A percentile compares a stretch with the other conserved stretches of the same genome.
Conservation (phyloP, 2,113 vertebrate species). For the Pavo muticus region DNA sequence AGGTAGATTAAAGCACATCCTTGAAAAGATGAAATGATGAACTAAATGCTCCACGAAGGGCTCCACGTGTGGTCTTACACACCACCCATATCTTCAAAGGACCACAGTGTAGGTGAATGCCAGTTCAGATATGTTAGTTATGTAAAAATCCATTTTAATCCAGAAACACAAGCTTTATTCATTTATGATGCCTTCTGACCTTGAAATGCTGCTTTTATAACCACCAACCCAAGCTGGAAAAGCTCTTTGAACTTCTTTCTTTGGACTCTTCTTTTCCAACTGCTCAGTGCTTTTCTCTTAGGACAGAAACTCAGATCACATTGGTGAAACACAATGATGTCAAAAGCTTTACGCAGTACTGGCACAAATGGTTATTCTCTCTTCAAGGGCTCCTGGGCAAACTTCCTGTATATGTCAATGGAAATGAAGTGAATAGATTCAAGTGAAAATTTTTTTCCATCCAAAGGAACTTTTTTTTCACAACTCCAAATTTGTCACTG, state of each 20-base stretch:
- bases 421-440: slow-evolving; percentile 31
- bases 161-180: background rate
- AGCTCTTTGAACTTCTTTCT: background rate
- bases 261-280: background rate
- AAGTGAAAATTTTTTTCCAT: background rate
- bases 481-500: slow-evolving; percentile 13
- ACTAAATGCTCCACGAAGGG: background rate
- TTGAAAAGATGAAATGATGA: slow-evolving; percentile 33
- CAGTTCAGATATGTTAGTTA: background rate
- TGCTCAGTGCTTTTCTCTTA: background rate
- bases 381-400: slow-evolving; percentile 18
- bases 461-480: slow-evolving; percentile 20
- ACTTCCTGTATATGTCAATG: slow-evolving; percentile 17
- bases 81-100: background rate
- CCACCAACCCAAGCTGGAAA: background rate
- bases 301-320: background rate
- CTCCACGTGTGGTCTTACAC: background rate
- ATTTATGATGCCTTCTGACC: background rate
- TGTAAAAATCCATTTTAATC: background rate
- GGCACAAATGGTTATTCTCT: background rate
- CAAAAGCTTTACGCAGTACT: slow-evolving; percentile 19
- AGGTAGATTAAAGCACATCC: background rate
- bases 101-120: background rate
- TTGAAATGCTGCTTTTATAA: background rate
- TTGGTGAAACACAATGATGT: slow-evolving; percentile 12